Evolutionary conservation across 1,140 invertebrate genomes (phyloP), one percentile per base, ranked within the genome.

Genomic region (Physella acuta): DNA sequence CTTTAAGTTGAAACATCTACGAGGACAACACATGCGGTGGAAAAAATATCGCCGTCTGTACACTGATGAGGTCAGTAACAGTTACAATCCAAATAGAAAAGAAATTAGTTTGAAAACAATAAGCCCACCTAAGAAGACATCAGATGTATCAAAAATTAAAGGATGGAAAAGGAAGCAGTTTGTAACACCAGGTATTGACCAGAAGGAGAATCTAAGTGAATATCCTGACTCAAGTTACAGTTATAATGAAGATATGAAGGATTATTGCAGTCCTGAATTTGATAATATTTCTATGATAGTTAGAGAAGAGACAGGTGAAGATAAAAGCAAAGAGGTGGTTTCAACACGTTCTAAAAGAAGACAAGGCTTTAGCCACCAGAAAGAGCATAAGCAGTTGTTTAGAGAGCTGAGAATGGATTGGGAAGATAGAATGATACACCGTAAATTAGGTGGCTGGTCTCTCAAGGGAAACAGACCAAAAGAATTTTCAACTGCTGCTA

Each of bases 141-240:
- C 73, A 24, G 79, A 82, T 64, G 68, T 80, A 31, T 76, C 77
- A 17, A 81, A 82, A 53, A 80, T 82, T 24, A 81, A 81, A 75
- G 77, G 77, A 30, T 81, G 79, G 81, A 80, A 78, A 60, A 78
- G 73, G 17, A 82, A 77, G 60, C 74, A n/a, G n/a, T n/a, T n/a
- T n/a, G n/a, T n/a, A n/a, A n/a, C n/a, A n/a, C n/a, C n/a, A n/a
- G n/a, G n/a, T n/a, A n/a, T n/a, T n/a, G n/a, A n/a, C n/a, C n/a
- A n/a, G n/a, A n/a, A n/a, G n/a, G n/a, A n/a, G n/a, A n/a, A n/a
- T n/a, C n/a, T n/a, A n/a, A n/a, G n/a, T n/a, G n/a, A n/a, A n/a
- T n/a, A n/a, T n/a, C n/a, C n/a, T n/a, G n/a, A n/a, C n/a, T n/a
- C n/a, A n/a, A n/a, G n/a, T n/a, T n/a, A n/a, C n/a, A n/a, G n/a